Conservation (phyloP, 2,797 vertebrate species). For the Gadopsis marmoratus region DNA sequence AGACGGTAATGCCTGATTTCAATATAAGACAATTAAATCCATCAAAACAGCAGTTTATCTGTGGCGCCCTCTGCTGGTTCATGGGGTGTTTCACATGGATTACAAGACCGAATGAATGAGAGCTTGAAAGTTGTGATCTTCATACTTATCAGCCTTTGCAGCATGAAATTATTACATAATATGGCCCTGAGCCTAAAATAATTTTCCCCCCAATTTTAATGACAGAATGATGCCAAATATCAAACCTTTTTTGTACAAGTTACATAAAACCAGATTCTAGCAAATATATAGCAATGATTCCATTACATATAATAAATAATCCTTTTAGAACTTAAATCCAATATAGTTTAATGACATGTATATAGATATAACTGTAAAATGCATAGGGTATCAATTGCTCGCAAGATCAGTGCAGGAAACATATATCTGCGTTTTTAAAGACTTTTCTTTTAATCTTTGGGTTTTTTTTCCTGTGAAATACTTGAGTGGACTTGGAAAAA, state of each 20-base stretch:
- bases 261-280: not conserved
- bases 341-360: not conserved
- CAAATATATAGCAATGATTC: not conserved
- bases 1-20: too few species aligned
- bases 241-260: not conserved
- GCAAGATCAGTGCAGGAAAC: not conserved
- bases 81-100: not conserved
- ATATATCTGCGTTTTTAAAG: not conserved
- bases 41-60: conserved; percentile 11
- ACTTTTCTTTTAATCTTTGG: too few species aligned
- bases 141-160: fast-evolving
- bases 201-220: too few species aligned
- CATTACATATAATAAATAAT: not conserved
- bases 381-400: not conserved
- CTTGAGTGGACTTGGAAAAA: too few species aligned
- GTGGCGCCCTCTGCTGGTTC: conserved; percentile 71
- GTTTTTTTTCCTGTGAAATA: not conserved
- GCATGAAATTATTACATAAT: not conserved
- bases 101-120: not conserved
- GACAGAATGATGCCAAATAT: not conserved
- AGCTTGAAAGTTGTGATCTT: not conserved
- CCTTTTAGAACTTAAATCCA: not conserved
- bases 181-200: not conserved
- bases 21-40: not conserved
- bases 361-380: not conserved